phyloP scores from a whole-genome alignment of 2,888 invertebrate species.

The Protodeltote pygarga region DNA sequence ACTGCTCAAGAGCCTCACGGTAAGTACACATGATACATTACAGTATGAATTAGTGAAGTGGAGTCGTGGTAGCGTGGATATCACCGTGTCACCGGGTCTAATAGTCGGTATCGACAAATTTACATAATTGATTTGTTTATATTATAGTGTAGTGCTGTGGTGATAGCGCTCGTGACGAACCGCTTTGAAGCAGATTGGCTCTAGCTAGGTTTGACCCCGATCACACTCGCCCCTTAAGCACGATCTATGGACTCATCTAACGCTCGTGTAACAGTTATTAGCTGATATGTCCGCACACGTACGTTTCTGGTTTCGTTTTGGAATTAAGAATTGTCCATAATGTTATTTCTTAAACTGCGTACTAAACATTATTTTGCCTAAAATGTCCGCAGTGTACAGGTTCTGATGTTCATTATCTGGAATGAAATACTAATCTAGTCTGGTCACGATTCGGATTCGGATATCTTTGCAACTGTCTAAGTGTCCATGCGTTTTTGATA shows the following conservation, averaged over 20 bases:
- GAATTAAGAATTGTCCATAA: no score
- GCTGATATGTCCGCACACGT: constrained; percentile 4
- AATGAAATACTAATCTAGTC: no score
- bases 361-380: no score
- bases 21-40: constrained; percentile 58
- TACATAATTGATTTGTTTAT: constrained; percentile 28
- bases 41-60: constrained; percentile 23
- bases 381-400: no score
- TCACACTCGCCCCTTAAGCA: constrained; percentile 36
- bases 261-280: constrained; percentile 44
- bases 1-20: constrained; percentile 86
- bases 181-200: constrained; percentile 52
- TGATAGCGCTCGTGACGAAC: constrained; percentile 64
- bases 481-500: no score
- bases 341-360: no score
- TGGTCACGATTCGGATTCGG: no score
- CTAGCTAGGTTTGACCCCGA: constrained; percentile 57
- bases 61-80: constrained; percentile 31
- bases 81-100: constrained; percentile 34
- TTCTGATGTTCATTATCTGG: no score
- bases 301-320: no score
- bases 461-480: no score
- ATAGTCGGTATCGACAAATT: constrained; percentile 31
- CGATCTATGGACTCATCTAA: constrained; percentile 34
- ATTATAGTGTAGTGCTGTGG: constrained; percentile 26